Conservation (phyloP, 2,113 vertebrate species). For the Mohoua ochrocephala region DNA sequence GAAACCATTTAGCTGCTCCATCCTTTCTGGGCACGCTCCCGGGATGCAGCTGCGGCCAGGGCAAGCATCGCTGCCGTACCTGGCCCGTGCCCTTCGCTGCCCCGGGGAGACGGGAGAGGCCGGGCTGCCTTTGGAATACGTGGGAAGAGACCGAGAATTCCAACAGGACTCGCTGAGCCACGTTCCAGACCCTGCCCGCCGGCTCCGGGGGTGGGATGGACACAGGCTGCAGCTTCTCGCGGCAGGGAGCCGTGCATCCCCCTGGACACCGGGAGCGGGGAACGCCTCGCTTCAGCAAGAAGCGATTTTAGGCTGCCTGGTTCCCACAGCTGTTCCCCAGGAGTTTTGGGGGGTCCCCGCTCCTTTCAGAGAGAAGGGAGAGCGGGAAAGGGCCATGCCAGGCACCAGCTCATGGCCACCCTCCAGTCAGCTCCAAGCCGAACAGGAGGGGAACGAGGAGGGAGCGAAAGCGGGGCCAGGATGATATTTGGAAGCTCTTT, state of each 20-base stretch:
- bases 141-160: neutral
- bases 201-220: rapidly evolving
- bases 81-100: neutral
- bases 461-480: rapidly evolving
- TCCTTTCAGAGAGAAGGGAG: neutral
- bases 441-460: neutral
- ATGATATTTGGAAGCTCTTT: rapidly evolving
- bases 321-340: neutral
- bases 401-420: neutral
- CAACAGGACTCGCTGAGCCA: rapidly evolving
- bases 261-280: neutral
- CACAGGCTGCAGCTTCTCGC: rapidly evolving
- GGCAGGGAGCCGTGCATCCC: neutral
- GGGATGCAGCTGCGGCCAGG: neutral
- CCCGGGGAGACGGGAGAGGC: neutral
- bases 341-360: neutral
- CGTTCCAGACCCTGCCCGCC: neutral
- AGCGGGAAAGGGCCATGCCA: neutral
- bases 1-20: neutral
- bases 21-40: neutral
- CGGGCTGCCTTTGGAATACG: rapidly evolving
- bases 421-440: neutral
- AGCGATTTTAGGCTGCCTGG: neutral
- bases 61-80: neutral
- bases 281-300: neutral